A percentile compares a stretch with the other conserved stretches of the same genome.
Conservation (phyloP, 2,797 vertebrate genomes). For the Brachyrhaphis roseni region DNA sequence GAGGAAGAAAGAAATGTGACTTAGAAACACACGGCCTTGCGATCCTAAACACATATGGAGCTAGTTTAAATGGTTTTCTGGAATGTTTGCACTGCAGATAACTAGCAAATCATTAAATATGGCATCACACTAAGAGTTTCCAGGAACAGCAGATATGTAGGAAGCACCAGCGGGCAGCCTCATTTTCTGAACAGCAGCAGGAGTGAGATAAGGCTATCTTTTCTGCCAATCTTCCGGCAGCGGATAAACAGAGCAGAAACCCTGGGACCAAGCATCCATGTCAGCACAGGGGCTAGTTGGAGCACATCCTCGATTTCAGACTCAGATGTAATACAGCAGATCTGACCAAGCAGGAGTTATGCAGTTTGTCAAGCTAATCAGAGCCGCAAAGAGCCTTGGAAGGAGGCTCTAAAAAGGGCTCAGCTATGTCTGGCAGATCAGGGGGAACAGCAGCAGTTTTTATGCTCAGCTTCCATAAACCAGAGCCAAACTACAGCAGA, state of each 20-base stretch:
- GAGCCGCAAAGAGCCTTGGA: conserved; percentile 22
- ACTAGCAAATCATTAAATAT: conserved; percentile 19
- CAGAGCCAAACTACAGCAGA: conserved; percentile 21
- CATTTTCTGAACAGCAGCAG: conserved; percentile 33
- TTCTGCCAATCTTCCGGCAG: conserved; percentile 39
- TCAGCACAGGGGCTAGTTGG: neutral
- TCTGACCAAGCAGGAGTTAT: conserved; percentile 19
- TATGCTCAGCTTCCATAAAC: conserved; percentile 16
- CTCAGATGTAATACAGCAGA: conserved; percentile 13
- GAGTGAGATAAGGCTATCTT: conserved; percentile 55
- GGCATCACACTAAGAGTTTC: conserved; percentile 16
- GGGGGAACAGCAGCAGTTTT: conserved; percentile 1
- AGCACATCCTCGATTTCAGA: neutral
- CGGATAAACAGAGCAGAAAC: conserved; percentile 34
- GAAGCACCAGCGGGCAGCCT: conserved; percentile 19
- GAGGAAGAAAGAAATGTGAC: neutral
- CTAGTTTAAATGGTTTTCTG: neutral
- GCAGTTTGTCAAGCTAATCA: conserved; percentile 30
- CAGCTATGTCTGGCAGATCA: conserved; percentile 21
- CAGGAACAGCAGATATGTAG: conserved; percentile 20
- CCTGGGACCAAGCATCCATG: conserved; percentile 10
- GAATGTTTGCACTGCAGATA: conserved; percentile 6
- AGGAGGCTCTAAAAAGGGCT: conserved; percentile 14
- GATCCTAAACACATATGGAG: neutral
- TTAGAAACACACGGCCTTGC: neutral